Evolutionary conservation across 2,113 vertebrate species (phyloP).

Genomic region (Aptenodytes patagonicus): DNA sequence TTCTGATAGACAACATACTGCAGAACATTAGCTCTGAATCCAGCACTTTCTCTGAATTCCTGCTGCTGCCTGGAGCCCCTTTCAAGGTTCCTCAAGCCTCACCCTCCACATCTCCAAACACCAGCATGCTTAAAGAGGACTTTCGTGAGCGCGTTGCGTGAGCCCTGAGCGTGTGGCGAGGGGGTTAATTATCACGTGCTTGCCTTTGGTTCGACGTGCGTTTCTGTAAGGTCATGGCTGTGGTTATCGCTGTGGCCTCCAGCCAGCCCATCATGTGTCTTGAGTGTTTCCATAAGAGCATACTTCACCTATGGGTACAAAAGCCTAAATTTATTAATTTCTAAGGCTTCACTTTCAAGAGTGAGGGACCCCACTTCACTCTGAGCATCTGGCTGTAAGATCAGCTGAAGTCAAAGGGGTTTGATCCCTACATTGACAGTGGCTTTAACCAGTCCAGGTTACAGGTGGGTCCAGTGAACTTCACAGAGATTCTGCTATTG

Average conservation of each 20-base stretch:
- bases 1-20: not conserved
- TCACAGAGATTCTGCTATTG: not conserved
- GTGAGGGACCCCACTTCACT: not conserved
- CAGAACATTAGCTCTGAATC: not conserved
- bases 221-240: not conserved
- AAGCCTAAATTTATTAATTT: not conserved
- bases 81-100: not conserved
- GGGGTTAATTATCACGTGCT: fast-evolving
- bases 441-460: not conserved
- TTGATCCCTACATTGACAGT: not conserved
- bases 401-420: not conserved
- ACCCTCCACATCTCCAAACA: not conserved
- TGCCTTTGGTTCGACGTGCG: fast-evolving
- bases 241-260: not conserved
- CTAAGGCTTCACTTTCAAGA: not conserved
- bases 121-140: not conserved
- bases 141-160: fast-evolving
- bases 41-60: not conserved
- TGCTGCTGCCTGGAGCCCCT: not conserved
- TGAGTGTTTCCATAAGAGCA: not conserved
- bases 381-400: not conserved
- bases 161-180: fast-evolving
- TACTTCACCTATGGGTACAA: not conserved
- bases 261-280: fast-evolving
- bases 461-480: not conserved